Base-by-base conservation (phyloP, 2,113 vertebrate genomes). In the Caloenas nicobarica region DNA sequence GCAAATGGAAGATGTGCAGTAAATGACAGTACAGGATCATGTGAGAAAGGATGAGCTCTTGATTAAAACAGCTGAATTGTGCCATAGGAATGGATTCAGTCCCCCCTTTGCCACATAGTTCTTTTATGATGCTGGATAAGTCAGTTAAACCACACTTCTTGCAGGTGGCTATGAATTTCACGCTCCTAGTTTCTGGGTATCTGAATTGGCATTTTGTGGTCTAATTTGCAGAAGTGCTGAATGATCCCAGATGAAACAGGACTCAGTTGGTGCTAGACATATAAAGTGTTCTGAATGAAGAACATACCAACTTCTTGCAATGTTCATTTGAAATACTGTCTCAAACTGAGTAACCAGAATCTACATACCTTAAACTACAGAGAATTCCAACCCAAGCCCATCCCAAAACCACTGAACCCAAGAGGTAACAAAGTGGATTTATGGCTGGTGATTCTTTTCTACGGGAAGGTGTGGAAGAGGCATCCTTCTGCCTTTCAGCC, bases 181-280 rank as follows among this genome's bases (percentile, higher is more conserved):
- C 33, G 78, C 84, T 85, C 57, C 51, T 82, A 8, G 19, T 76
- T 93, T 79, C 93, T 87, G 61, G 54, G 23, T 71, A 69, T 68
- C 73, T 79, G 73, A 81, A 76, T 64, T 85, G 87, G 66, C 69
- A 53, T 93, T 89, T 93, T 94, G 84, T 93, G 85, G 85, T 91
- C 66, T 93, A 48, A 50, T 88, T 91, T 94, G 88, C 81, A 87
- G 95, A 95, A 95, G 73, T 89, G 66, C 71, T 72, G 78, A 95
- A 89, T 72, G 78, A 57, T 91, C 74, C 66, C 74, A 62, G 38
- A 81, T 93, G 85, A 86, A 87, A 76, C 19, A 26, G 15, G 89
- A 86, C 81, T 89, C 78, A 74, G 4, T 87, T 81, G 61, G 57
- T 81, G 70, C 78, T 79, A 66, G 57, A 62, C 53, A 10, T 24